These are phyloP conservation scores for Eulimnadia texana DNA, from an alignment of 1,140 invertebrate genomes.

Conservation along the genomic window DNA sequence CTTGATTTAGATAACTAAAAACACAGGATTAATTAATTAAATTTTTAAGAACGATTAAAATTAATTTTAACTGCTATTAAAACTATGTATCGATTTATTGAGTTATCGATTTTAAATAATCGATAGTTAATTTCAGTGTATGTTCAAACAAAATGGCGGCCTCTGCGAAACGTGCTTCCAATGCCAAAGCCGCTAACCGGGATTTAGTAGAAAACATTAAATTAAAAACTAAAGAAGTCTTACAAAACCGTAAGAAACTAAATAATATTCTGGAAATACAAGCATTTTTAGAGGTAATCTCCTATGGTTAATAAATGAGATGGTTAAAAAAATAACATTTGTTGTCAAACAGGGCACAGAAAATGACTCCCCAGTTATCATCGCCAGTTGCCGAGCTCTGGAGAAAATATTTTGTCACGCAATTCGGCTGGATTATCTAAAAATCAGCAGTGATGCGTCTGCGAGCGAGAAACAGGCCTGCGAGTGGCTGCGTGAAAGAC, in stretches of 20 bases:
- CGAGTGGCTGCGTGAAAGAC: slow-evolving; percentile 6
- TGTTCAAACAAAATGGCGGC: slow-evolving; percentile 5
- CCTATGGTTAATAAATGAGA: not conserved
- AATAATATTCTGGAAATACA: slow-evolving; percentile 2
- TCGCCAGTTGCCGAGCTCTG: slow-evolving; percentile 3
- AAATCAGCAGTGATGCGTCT: not conserved
- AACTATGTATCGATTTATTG: not conserved
- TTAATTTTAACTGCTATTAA: not conserved
- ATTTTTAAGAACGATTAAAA: too few relatives aligned
- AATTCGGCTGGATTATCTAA: not conserved
- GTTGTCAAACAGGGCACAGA: not conserved
- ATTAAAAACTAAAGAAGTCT: slow-evolving; percentile 4
- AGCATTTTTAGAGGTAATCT: slow-evolving; percentile 3
- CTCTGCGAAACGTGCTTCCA: not conserved
- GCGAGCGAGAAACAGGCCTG: not conserved
- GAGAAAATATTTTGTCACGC: slow-evolving; percentile 13
- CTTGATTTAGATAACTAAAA: too few relatives aligned
- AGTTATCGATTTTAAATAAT: not conserved
- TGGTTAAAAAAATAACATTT: too few relatives aligned
- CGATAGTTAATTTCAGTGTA: not conserved
- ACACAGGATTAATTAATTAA: too few relatives aligned
- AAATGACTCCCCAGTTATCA: not conserved
- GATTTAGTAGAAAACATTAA: slow-evolving; percentile 7
- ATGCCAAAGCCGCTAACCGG: not conserved
- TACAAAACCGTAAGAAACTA: slow-evolving; percentile 6